phyloP scores from a whole-genome alignment of 2,888 invertebrate genomes.

The Drosophila meridiana region DNA sequence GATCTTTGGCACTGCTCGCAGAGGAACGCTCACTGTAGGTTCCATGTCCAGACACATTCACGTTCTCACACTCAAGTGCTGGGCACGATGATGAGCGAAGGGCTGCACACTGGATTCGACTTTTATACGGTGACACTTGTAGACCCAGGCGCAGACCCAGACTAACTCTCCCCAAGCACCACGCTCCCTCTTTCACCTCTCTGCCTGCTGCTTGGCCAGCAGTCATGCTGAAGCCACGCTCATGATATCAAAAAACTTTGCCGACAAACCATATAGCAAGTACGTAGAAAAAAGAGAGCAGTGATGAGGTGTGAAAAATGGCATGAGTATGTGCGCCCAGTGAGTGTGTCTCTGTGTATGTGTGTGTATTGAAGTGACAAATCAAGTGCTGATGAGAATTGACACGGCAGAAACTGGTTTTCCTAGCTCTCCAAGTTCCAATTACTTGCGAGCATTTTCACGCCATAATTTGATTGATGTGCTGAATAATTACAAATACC shows the following conservation, averaged over 20 bases:
- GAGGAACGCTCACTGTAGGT: slow-evolving; percentile 16
- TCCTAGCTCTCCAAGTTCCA: slow-evolving; percentile 42
- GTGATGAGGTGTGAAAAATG: slow-evolving; percentile 50
- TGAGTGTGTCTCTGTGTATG: not conserved
- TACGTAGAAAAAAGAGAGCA: slow-evolving; percentile 21
- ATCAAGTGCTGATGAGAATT: slow-evolving; percentile 43
- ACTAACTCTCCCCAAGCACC: not conserved
- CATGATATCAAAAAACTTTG: slow-evolving; percentile 75
- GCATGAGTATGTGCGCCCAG: slow-evolving; percentile 23
- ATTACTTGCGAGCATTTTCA: slow-evolving; percentile 68
- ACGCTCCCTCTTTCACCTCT: not conserved
- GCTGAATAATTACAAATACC: slow-evolving; percentile 49
- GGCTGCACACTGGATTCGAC: slow-evolving; percentile 48
- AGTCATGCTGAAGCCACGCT: slow-evolving; percentile 39
- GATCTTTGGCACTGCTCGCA: slow-evolving; percentile 8
- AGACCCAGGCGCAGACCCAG: slow-evolving; percentile 9
- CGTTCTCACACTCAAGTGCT: slow-evolving; percentile 58
- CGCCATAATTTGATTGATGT: slow-evolving; percentile 68
- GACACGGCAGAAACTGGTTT: slow-evolving; percentile 57
- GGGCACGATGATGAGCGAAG: slow-evolving; percentile 32
- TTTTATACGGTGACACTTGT: slow-evolving; percentile 77
- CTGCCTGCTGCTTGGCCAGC: no score
- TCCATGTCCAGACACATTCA: slow-evolving; percentile 62
- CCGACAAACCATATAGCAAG: slow-evolving; percentile 60
- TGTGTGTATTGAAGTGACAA: slow-evolving; percentile 36